These are phyloP conservation scores for Eptesicus fuscus DNA, from an alignment of 2,113 vertebrate species.

Conservation along the genomic window DNA sequence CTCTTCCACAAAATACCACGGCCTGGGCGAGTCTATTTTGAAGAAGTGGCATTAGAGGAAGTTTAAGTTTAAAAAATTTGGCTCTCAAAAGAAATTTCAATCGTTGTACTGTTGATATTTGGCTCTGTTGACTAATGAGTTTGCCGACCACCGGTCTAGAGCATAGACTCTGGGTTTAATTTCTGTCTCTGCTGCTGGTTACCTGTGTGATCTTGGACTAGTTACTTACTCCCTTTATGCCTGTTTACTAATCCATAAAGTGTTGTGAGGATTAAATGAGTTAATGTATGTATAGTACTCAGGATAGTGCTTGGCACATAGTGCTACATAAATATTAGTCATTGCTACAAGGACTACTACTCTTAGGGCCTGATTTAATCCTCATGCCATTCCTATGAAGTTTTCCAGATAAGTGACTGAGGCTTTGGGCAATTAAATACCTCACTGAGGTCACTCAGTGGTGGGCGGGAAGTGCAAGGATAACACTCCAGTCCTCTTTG, in stretches of 20 bases:
- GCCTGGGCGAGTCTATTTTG: too few relatives aligned
- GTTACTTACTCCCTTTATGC: background rate
- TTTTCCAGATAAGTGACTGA: constrained; percentile 7
- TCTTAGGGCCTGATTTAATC: background rate
- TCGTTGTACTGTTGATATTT: too few relatives aligned
- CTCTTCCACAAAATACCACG: too few relatives aligned
- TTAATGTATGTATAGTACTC: background rate
- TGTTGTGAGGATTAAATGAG: background rate
- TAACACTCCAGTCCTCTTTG: background rate
- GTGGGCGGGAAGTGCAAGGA: background rate
- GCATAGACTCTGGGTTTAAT: background rate
- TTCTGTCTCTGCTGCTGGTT: background rate
- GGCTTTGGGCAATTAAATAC: background rate
- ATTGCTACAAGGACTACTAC: background rate
- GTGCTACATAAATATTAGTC: background rate
- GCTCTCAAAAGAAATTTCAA: too few relatives aligned
- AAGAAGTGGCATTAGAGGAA: too few relatives aligned
- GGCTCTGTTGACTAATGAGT: too few relatives aligned
- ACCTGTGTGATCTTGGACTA: background rate
- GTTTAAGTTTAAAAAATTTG: too few relatives aligned
- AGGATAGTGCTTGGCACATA: background rate
- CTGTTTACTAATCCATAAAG: background rate
- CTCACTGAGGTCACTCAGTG: background rate
- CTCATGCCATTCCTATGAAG: background rate
- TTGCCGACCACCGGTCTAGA: background rate